Percentiles rank a stretch among this genome's conserved stretches.
These are phyloP conservation scores for Arrhopalites spinosus DNA, from an alignment of 2,888 invertebrate genomes.

Conservation along the genomic window DNA sequence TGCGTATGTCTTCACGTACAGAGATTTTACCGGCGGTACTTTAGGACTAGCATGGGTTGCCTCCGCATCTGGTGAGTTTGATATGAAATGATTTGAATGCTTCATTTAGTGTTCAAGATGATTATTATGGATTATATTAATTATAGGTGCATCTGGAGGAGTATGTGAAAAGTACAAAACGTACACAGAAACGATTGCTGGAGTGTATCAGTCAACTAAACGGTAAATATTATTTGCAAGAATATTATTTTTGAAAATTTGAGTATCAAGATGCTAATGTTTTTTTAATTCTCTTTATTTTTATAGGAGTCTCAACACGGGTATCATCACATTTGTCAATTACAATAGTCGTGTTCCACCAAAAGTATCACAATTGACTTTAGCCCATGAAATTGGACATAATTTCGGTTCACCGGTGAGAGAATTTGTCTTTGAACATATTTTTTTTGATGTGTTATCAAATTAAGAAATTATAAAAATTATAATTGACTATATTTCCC, in stretches of 20 bases:
- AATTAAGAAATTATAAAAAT: neutral
- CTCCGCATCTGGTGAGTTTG: constrained; percentile 72
- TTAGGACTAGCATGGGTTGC: constrained; percentile 99
- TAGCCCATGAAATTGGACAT: constrained; percentile 98
- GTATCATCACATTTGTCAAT: constrained; percentile 98
- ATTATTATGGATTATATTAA: neutral
- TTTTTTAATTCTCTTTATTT: too few species aligned
- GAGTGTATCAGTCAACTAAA: constrained; percentile 91
- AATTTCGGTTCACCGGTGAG: constrained; percentile 97
- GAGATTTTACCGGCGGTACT: constrained; percentile 98
- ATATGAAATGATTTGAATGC: neutral
- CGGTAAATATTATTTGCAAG: too few species aligned
- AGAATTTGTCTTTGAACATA: constrained; percentile 52
- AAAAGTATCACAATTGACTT: constrained; percentile 93
- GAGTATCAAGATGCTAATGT: too few species aligned
- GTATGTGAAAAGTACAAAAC: constrained; percentile 98
- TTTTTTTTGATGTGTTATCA: neutral
- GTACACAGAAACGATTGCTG: constrained; percentile 93
- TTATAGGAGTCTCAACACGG: constrained; percentile 95
- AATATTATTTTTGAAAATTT: too few species aligned
- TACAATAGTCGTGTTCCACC: constrained; percentile 96
- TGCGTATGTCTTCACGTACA: constrained; percentile 98
- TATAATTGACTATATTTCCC: constrained; percentile 6
- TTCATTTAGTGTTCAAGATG: neutral
- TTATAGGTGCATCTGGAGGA: constrained; percentile 91